Conservation (phyloP, 2,113 vertebrate species). For the Phainopepla nitens region DNA sequence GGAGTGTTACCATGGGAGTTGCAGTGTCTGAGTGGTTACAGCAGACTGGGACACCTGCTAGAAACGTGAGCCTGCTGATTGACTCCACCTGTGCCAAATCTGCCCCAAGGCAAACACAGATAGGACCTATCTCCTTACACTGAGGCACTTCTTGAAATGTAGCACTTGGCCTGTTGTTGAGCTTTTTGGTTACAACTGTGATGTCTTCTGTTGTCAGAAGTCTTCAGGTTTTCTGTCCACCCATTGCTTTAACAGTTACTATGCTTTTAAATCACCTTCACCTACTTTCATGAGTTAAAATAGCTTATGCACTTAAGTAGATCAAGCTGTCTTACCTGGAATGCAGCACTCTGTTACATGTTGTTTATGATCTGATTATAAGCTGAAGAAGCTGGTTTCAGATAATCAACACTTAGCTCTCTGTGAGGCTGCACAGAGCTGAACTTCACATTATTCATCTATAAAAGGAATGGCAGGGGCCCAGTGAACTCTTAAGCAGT, state of each 20-base stretch:
- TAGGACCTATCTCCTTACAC: not conserved
- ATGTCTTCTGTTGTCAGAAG: not conserved
- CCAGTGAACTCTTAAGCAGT: constrained; percentile 60
- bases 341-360: not conserved
- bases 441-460: constrained; percentile 52
- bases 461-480: constrained; percentile 70
- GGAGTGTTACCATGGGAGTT: not conserved
- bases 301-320: constrained; percentile 19
- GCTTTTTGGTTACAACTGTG: not conserved
- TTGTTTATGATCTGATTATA: constrained; percentile 14
- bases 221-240: not conserved
- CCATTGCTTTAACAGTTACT: not conserved
- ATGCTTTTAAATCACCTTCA: constrained; percentile 28
- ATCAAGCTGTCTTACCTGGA: not conserved
- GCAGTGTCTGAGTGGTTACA: not conserved
- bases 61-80: not conserved
- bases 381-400: not conserved
- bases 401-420: constrained; percentile 14
- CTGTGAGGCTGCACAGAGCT: constrained; percentile 1
- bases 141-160: not conserved
- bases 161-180: not conserved
- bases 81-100: not conserved
- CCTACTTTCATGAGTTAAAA: constrained; percentile 4
- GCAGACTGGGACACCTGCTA: not conserved
- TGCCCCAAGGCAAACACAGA: not conserved